These are phyloP conservation scores for Gila orcuttii DNA, from an alignment of 2,113 vertebrate species.

Conservation along the genomic window DNA sequence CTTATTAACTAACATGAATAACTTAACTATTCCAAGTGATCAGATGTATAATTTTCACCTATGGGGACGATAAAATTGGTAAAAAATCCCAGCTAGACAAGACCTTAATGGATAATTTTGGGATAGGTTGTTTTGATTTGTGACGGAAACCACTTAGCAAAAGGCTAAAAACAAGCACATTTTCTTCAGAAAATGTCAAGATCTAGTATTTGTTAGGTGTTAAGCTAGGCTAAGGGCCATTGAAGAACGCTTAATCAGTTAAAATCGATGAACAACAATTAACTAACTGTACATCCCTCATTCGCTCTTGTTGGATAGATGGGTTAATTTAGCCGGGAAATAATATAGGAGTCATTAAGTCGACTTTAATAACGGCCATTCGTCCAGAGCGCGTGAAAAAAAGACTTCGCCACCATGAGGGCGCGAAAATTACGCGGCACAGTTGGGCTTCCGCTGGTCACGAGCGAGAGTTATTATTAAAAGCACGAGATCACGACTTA, in stretches of 20 bases:
- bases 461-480: slow-evolving; percentile 40
- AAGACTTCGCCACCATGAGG: neutral
- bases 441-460: slow-evolving; percentile 39
- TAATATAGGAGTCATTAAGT: neutral
- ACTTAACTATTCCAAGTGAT: neutral
- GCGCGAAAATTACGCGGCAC: slow-evolving; percentile 25
- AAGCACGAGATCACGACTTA: slow-evolving; percentile 51
- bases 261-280: neutral
- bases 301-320: neutral
- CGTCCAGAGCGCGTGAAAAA: neutral
- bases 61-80: neutral
- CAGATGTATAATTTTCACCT: neutral
- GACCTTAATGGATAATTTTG: neutral
- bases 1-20: neutral
- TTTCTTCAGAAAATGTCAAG: neutral
- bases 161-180: neutral
- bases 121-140: neutral
- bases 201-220: neutral
- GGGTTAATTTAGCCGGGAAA: neutral
- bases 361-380: neutral
- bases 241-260: neutral
- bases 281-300: neutral
- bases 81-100: neutral
- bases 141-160: neutral
- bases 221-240: neutral